A percentile compares a stretch with the other conserved stretches of the same genome.
Conservation (phyloP, 2,888 invertebrate genomes). For the Caenorhabditis sp. region DNA sequence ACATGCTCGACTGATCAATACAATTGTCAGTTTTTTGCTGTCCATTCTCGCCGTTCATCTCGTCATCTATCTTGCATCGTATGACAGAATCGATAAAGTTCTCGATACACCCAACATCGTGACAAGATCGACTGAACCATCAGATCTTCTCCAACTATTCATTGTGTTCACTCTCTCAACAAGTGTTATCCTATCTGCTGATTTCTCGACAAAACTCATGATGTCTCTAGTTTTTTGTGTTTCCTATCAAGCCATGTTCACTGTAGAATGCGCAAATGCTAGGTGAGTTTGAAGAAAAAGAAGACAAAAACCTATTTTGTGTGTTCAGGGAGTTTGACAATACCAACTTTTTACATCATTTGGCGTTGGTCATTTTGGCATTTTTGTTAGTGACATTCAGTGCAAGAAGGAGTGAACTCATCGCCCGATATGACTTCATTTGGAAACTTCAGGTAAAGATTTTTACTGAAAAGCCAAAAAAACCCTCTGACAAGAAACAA, state of each 20-base stretch:
- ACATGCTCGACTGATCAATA: conserved; percentile 15
- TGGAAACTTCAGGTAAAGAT: conserved; percentile 95
- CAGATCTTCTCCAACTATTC: conserved; percentile 27
- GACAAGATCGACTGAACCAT: too few species aligned
- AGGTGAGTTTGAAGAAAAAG: too few species aligned
- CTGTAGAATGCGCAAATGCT: too few species aligned
- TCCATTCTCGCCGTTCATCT: conserved; percentile 22
- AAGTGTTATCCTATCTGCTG: conserved; percentile 22
- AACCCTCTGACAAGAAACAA: neutral
- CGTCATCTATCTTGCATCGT: conserved; percentile 12
- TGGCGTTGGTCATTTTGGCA: conserved; percentile 52
- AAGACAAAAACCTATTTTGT: too few species aligned
- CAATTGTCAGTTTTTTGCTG: conserved; percentile 16
- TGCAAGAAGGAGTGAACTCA: conserved; percentile 91
- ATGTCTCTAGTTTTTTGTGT: conserved; percentile 21
- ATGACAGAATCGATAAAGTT: too few species aligned
- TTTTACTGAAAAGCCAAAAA: neutral
- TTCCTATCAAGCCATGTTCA: conserved; percentile 16
- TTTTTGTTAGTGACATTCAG: conserved; percentile 82
- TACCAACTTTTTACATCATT: conserved; percentile 15
- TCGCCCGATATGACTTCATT: conserved; percentile 90
- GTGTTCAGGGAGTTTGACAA: neutral
- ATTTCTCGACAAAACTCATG: conserved; percentile 28
- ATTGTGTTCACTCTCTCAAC: conserved; percentile 20
- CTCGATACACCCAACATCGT: too few species aligned